Evolutionary conservation across 2,797 vertebrate genomes (phyloP).

Genomic region (Sebastes nivosus): DNA sequence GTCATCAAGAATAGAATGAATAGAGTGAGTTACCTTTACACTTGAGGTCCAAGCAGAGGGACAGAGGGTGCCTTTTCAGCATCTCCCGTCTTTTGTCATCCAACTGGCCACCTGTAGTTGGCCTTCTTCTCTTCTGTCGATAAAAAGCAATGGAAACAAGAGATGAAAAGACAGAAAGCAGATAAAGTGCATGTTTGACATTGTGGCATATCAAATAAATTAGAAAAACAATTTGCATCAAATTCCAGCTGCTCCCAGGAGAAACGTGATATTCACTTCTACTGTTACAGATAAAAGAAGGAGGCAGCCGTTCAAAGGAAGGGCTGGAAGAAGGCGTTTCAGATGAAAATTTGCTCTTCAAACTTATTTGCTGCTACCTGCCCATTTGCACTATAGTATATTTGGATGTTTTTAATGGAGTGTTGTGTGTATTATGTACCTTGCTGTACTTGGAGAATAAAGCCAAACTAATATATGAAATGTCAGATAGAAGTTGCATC

Average conservation of each 20-base stretch:
- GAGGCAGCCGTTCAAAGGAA: neutral
- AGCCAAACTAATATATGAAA: neutral
- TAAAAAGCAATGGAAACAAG: neutral
- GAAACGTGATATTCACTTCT: conserved; percentile 10
- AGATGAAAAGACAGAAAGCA: neutral
- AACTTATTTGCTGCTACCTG: neutral
- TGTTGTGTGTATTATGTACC: neutral
- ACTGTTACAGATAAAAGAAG: neutral
- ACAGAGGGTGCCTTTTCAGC: conserved; percentile 94
- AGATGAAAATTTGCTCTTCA: neutral
- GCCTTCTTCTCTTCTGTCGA: conserved; percentile 91
- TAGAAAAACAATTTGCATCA: neutral
- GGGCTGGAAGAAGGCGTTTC: neutral
- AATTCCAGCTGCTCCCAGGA: conserved; percentile 7
- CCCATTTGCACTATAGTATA: no score
- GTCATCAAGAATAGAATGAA: neutral
- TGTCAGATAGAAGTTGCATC: neutral
- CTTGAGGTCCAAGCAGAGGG: conserved; percentile 89
- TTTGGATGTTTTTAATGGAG: neutral
- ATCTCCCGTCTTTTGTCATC: conserved; percentile 98
- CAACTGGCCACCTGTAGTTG: conserved; percentile 93
- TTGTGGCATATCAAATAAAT: neutral
- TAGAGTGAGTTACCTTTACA: conserved; percentile 88
- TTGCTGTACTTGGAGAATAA: neutral
- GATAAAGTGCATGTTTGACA: neutral